Evolutionary conservation across 1,140 invertebrate genomes (phyloP), one percentile per base, ranked within the genome.

Genomic region (Triops longicaudatus): DNA sequence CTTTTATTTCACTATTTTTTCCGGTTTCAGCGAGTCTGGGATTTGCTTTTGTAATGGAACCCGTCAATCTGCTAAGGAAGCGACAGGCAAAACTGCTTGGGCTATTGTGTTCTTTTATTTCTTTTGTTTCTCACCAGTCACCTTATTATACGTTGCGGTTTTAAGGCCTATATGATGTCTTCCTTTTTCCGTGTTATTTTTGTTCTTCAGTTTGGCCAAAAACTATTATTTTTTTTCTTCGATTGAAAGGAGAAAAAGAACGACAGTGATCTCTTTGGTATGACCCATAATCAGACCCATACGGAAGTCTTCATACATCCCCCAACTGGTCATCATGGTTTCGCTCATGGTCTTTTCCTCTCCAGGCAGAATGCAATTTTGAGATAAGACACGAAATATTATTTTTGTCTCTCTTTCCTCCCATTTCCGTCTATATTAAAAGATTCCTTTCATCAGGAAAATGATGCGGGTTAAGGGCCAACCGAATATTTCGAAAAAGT

Each of bases 301-400:
- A 17, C 14, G 22, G 50, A 63, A 22, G 50, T 63, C 50, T 22
- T 63, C 50, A 63, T 22, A 63, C 3, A n/a, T 14, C 50, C 50
- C 17, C 50, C 50, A 63, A 63, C 50, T 63, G 50, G 50, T 63
- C 50, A 63, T 63, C 50, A n/a, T 63, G 50, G 50, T 63, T 63
- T 22, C 50, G 50, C 50, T 63, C 50, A 22, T 10, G 50, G 22
- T 26, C n/a, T 31, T 37, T 7, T 14, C 17, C 50, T 63, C 50
- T 63, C 50, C 6, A 63, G 14, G 50, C 22, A 22, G 50, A 63
- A 63, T 63, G 50, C 22, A 63, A 63, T 63, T 63, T 22, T 17
- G 50, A 63, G 50, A 63, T 63, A 63, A 63, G 50, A 22, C 50
- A 63, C 50, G 50, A 22, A 63, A 7, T 22, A 9, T 63, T 63